Evolutionary conservation across 2,888 invertebrate genomes (phyloP), one percentile per base, ranked within the genome.

Genomic region (Cylloceria caligata): DNA sequence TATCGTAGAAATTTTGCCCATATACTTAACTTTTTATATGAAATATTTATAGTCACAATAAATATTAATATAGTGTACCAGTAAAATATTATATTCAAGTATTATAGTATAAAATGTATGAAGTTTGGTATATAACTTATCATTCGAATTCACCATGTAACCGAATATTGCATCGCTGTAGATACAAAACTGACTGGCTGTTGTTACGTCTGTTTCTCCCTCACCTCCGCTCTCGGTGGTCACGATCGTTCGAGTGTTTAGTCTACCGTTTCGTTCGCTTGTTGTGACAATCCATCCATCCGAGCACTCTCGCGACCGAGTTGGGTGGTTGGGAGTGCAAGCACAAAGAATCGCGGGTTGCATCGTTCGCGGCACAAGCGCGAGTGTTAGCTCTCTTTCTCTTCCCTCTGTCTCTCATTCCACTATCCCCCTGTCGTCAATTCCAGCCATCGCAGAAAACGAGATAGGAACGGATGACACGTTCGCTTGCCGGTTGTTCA

Each of bases 201-300:
- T 75, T 75, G 68, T 78, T 72, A 55, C 47, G 67, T 62, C 74
- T 65, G 72, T 71, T 73, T 67, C 79, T 68, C 67, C 60, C 21
- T 34, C 27, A 47, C 45, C 47, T 30, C 49, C 64, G 16, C 39
- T 57, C 86, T 84, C 88, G 86, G 85, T 86, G 90, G 88, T 88
- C 89, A 88, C 89, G 89, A 88, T 88, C 88, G 88, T 86, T 88
- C 85, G 88, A 91, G 89, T 91, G 90, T 91, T 91, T 91, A 90
- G 91, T 89, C 90, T 91, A 89, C 87, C 89, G 88, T 89, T 88
- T 85, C 88, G 83, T 77, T 82, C 75, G 86, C 85, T 80, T 91
- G 89, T 91, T 90, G 89, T 91, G 90, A 91, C 90, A 90, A 90
- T 89, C 88, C 88, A 89, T 89, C 89, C 87, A n/a, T n/a, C n/a